Percentiles rank a stretch among this genome's conserved stretches.
Evolutionary conservation across 1,140 invertebrate genomes (phyloP).

Genomic region (Calycopis cecrops): DNA sequence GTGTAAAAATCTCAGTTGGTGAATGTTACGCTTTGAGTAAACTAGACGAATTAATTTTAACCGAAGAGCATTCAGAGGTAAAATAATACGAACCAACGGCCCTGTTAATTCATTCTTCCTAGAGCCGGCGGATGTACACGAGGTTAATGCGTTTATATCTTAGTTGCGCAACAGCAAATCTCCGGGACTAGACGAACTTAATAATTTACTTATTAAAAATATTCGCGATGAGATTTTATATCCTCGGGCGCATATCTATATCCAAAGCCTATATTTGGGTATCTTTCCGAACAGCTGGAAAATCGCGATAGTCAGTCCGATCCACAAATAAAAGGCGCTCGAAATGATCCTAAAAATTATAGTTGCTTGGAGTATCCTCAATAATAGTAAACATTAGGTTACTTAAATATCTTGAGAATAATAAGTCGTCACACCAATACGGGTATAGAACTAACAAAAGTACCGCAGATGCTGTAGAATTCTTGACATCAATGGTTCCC

Average conservation of each 20-base stretch:
- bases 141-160: neutral
- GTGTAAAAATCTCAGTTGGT: neutral
- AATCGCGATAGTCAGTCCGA: conserved; percentile 13
- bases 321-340: conserved; percentile 15
- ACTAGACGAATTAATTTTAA: neutral
- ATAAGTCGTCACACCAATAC: conserved; percentile 11
- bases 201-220: conserved; percentile 1
- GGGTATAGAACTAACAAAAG: conserved; percentile 15
- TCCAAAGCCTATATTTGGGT: conserved; percentile 10
- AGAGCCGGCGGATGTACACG: neutral
- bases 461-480: conserved; percentile 15
- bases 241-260: conserved; percentile 15
- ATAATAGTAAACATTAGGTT: conserved; percentile 13
- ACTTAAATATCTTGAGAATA: conserved; percentile 1
- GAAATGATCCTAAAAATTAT: conserved; percentile 10
- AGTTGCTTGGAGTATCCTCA: conserved; percentile 10
- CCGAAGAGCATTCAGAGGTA: neutral
- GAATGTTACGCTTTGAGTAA: neutral
- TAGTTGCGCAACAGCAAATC: neutral
- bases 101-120: neutral
- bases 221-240: conserved; percentile 2
- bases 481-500: neutral
- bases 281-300: conserved; percentile 19
- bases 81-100: neutral
- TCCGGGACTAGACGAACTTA: neutral